Evolutionary conservation across 2,888 invertebrate genomes (phyloP).

Genomic region (Scotopteryx bipunctaria): DNA sequence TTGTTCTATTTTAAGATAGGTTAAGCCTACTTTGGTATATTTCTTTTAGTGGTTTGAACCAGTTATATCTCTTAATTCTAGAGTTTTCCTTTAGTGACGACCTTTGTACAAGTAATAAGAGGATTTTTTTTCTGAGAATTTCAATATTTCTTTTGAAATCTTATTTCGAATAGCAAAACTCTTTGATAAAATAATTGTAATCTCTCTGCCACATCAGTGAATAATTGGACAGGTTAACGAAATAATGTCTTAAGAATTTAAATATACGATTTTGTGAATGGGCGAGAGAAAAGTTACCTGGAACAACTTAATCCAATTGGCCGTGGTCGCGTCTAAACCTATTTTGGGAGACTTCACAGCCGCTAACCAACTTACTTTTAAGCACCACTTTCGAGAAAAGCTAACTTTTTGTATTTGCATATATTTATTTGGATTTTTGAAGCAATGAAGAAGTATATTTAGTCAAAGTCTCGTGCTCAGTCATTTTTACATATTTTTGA

Average conservation of each 20-base stretch:
- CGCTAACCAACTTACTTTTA: constrained; percentile 65
- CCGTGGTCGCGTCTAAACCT: constrained; percentile 70
- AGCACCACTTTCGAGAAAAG: constrained; percentile 58
- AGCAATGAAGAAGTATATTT: constrained; percentile 14
- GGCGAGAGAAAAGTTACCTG: constrained; percentile 70
- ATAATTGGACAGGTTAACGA: constrained; percentile 25
- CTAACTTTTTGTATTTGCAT: constrained; percentile 65
- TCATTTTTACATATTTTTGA: constrained; percentile 12
- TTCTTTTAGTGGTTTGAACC: no score
- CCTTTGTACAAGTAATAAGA: no score
- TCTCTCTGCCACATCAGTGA: constrained; percentile 3
- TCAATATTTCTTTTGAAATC: no score
- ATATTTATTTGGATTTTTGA: constrained; percentile 40
- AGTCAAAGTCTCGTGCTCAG: constrained; percentile 1
- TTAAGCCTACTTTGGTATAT: no score
- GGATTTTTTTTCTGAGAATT: no score
- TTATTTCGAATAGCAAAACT: no score
- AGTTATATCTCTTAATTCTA: no score
- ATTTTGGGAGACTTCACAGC: constrained; percentile 71
- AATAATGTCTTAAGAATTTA: constrained; percentile 36
- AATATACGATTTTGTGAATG: constrained; percentile 61
- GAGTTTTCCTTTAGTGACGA: no score
- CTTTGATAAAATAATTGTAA: background rate
- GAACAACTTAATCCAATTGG: constrained; percentile 73
- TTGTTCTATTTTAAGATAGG: background rate